Evolutionary conservation across 1,140 invertebrate genomes (phyloP).

Genomic region (Eupristina koningsbergeri): DNA sequence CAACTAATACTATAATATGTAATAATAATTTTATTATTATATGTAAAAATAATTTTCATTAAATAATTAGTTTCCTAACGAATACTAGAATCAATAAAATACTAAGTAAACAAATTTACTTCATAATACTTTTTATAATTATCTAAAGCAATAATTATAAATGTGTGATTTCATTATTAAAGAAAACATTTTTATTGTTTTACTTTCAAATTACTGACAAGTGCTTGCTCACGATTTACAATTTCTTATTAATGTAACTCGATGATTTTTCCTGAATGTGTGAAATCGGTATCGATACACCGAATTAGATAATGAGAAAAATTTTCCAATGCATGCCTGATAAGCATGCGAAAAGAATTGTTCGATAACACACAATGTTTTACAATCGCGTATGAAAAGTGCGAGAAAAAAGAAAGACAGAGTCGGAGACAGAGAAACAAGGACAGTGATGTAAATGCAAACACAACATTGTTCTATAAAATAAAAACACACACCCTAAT

Average conservation of each 20-base stretch:
- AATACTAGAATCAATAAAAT: no score
- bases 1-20: no score
- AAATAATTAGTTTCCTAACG: no score
- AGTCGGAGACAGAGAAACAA: conserved; percentile 26
- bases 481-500: background rate
- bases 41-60: no score
- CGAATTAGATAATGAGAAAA: conserved; percentile 50
- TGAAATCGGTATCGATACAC: conserved; percentile 53
- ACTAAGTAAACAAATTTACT: no score
- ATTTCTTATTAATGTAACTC: conserved; percentile 21
- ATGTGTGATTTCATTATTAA: background rate
- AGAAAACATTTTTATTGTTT: background rate
- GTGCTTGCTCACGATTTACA: background rate
- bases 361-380: conserved; percentile 54
- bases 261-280: conserved; percentile 39
- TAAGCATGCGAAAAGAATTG: conserved; percentile 46
- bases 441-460: conserved; percentile 44
- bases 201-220: background rate
- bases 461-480: background rate
- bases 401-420: conserved; percentile 14
- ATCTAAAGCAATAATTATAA: no score
- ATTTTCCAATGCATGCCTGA: conserved; percentile 46
- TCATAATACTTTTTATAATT: no score
- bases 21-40: no score
- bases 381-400: background rate